Conservation (phyloP, 2,113 vertebrate genomes). For the Coturnix japonica region DNA sequence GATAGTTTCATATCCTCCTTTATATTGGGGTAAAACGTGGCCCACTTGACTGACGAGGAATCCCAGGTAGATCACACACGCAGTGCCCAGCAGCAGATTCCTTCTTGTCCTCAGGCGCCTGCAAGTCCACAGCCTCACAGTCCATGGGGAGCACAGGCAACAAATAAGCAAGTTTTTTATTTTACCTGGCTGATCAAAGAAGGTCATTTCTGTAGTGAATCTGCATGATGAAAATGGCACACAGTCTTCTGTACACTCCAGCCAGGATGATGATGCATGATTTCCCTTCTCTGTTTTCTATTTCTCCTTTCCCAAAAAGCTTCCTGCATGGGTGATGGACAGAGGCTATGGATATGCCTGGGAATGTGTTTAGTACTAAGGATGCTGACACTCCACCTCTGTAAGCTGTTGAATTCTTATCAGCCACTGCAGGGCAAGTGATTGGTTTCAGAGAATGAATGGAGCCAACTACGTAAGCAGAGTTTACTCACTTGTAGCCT, state of each 20-base stretch:
- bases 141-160: constrained; percentile 67
- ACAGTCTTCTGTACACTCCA: constrained; percentile 55
- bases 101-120: constrained; percentile 81
- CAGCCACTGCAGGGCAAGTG: constrained; percentile 61
- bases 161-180: constrained; percentile 77
- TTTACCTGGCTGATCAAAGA: constrained; percentile 71
- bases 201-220: constrained; percentile 83
- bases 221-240: constrained; percentile 78
- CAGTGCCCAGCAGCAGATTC: constrained; percentile 79
- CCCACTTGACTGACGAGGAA: constrained; percentile 86
- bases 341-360: constrained; percentile 18
- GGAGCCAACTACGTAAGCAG: constrained; percentile 75
- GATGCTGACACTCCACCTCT: constrained; percentile 58
- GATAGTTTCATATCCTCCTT: constrained; percentile 35
- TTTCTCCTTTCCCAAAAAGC: constrained; percentile 57
- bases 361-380: constrained; percentile 45
- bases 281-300: constrained; percentile 63
- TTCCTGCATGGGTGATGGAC: constrained; percentile 35
- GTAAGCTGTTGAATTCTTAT: constrained; percentile 63
- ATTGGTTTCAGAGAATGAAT: constrained; percentile 76
- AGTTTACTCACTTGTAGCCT: constrained; percentile 67
- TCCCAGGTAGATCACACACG: constrained; percentile 85
- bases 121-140: constrained; percentile 78
- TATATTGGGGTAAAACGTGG: constrained; percentile 73
- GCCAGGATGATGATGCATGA: constrained; percentile 73